Evolutionary conservation across 2,797 vertebrate species (phyloP), one percentile per base, ranked within the genome.

Genomic region (Parotocinclus haroldoi): DNA sequence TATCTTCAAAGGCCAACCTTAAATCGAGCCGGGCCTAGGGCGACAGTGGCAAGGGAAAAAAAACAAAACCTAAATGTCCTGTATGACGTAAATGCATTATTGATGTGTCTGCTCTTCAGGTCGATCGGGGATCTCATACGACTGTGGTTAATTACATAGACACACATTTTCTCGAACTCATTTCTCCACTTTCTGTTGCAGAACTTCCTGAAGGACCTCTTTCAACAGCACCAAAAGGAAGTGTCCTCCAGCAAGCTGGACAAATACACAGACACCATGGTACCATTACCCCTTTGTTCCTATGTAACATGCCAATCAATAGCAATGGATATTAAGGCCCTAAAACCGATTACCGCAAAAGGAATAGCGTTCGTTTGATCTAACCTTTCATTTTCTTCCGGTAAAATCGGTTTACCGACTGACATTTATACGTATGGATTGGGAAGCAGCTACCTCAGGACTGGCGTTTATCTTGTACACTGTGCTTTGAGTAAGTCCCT

Each of bases 241-340:
- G 81, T 97, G 61, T 54, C 94, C 7, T 79, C 89, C 27, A 85
- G 75, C 19, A 98, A 96, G 61, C 82, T 99, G 87, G 92, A 94
- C 45, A 92, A 96, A 61, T 98, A 98, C 70, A 95, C 95, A 0
- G 91, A 93, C 66, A 79, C 91, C 44, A 96, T 98, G 94, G 96
- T 98, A 89, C 81, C 76, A 10, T 14, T 44, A 18, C 66, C 16
- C n/a, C 36, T 13, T 3, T 40, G 27, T 19, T 9, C n/a, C 11
- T 16, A 50, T 9, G n/a, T 1, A 4, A 50, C n/a, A 1, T 7
- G n/a, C 18, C 56, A 56, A 58, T 63, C 48, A 42, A 17, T 52
- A 19, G 19, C n/a, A 18, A 9, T 50, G 49, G n/a, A 27, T 27
- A 27, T 27, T 27, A 27, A 5, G 27, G 2, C 27, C 5, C 27